Conservation (phyloP, 2,797 vertebrate genomes). For the Poecilia gillii region DNA sequence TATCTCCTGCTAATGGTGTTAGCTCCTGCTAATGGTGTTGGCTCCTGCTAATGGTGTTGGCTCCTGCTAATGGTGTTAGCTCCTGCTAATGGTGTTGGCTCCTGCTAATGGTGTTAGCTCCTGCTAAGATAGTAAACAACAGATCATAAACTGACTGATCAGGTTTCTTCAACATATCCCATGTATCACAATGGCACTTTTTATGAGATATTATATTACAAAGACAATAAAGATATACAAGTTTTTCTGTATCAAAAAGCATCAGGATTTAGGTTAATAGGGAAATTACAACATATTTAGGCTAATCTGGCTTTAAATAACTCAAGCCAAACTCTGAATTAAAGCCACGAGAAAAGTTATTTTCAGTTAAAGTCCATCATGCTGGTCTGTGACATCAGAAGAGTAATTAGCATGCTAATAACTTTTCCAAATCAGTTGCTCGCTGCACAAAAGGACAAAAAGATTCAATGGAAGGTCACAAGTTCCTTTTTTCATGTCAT, state of each 20-base stretch:
- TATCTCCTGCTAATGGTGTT: no score
- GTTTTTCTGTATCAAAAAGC: background rate
- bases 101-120: no score
- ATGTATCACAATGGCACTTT: background rate
- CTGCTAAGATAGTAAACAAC: no score
- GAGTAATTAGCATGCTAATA: background rate
- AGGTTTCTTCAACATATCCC: background rate
- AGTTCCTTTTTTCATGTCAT: background rate
- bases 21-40: no score
- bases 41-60: no score
- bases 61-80: no score
- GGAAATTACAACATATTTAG: background rate
- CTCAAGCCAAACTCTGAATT: background rate
- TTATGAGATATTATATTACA: no score
- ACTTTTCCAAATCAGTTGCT: background rate
- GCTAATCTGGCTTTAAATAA: background rate
- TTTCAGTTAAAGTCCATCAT: background rate
- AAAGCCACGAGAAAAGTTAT: background rate
- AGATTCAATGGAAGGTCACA: background rate
- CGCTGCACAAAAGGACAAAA: background rate
- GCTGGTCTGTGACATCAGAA: background rate
- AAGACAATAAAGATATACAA: background rate
- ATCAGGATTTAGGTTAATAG: background rate
- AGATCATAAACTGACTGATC: background rate
- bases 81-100: no score